These are phyloP conservation scores for Rhabdophis nuchalis DNA, from an alignment of 2,797 vertebrate genomes.

Conservation along the genomic window DNA sequence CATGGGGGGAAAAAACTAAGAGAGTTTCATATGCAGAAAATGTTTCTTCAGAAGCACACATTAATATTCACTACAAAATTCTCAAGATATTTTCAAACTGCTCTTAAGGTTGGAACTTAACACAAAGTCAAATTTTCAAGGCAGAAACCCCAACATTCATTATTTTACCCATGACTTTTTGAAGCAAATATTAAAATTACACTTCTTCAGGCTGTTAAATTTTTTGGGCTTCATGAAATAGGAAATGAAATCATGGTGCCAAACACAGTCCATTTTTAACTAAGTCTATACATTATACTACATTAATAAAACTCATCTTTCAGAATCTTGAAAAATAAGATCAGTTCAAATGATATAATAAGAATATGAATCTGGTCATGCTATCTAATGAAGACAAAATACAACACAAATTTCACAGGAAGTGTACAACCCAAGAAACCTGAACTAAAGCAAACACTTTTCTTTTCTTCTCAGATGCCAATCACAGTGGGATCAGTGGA, in stretches of 20 bases:
- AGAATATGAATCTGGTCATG: not conserved
- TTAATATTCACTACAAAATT: constrained; percentile 8
- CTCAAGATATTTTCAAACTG: not conserved
- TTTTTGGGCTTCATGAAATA: constrained; percentile 1
- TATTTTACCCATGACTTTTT: constrained; percentile 3
- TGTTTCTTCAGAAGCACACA: not conserved
- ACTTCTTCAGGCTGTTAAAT: not conserved
- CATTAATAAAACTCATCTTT: not conserved
- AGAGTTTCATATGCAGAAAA: not conserved
- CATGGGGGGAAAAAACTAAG: not conserved
- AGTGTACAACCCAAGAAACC: not conserved
- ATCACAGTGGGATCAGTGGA: not conserved
- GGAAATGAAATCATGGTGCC: constrained; percentile 1
- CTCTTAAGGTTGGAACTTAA: not conserved
- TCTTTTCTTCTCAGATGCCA: not conserved
- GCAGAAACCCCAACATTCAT: not conserved
- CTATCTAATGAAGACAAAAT: not conserved
- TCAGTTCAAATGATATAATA: not conserved
- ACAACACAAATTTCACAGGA: not conserved
- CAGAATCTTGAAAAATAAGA: not conserved
- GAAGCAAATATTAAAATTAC: constrained; percentile 23
- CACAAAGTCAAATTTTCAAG: constrained; percentile 6
- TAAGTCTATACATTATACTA: constrained; percentile 7
- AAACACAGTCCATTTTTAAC: constrained; percentile 1
- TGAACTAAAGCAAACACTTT: not conserved